phyloP scores from a whole-genome alignment of 2,113 vertebrate species.

The Synodontis membranacea region DNA sequence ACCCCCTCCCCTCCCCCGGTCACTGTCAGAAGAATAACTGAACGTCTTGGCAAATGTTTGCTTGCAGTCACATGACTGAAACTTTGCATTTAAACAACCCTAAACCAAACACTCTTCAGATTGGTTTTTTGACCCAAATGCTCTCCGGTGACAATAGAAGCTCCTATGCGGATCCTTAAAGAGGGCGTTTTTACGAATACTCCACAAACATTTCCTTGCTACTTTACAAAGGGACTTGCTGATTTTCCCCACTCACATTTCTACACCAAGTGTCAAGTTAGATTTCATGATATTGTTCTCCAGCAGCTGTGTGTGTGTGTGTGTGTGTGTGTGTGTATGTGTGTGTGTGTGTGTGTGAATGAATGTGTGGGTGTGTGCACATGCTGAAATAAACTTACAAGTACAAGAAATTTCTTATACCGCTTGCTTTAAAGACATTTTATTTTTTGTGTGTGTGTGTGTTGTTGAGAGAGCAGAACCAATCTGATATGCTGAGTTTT shows the following conservation, averaged over 20 bases:
- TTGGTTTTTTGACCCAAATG: slow-evolving; percentile 8
- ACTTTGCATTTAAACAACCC: slow-evolving; percentile 34
- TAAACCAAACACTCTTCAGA: slow-evolving; percentile 34
- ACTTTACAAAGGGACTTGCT: neutral
- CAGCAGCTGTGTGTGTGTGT: slow-evolving; percentile 3
- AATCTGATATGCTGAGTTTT: slow-evolving; percentile 51
- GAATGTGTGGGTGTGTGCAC: no score
- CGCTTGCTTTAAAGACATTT: neutral
- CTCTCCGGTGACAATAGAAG: neutral
- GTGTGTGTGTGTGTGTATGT: slow-evolving; percentile 30
- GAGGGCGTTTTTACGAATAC: slow-evolving; percentile 15
- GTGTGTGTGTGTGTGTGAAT: slow-evolving; percentile 19
- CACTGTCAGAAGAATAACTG: neutral
- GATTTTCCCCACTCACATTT: neutral
- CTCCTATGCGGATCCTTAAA: neutral
- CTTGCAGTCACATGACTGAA: slow-evolving; percentile 21
- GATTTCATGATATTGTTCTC: slow-evolving; percentile 37
- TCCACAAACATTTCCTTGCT: slow-evolving; percentile 27
- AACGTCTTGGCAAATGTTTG: slow-evolving; percentile 36
- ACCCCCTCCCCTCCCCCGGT: neutral
- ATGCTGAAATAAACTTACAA: no score
- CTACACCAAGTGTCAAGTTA: slow-evolving; percentile 8
- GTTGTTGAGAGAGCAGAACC: slow-evolving; percentile 30
- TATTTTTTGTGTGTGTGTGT: slow-evolving; percentile 40
- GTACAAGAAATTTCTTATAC: neutral